Evolutionary conservation across 2,113 vertebrate genomes (phyloP).

Genomic region (Nettapus auritus): DNA sequence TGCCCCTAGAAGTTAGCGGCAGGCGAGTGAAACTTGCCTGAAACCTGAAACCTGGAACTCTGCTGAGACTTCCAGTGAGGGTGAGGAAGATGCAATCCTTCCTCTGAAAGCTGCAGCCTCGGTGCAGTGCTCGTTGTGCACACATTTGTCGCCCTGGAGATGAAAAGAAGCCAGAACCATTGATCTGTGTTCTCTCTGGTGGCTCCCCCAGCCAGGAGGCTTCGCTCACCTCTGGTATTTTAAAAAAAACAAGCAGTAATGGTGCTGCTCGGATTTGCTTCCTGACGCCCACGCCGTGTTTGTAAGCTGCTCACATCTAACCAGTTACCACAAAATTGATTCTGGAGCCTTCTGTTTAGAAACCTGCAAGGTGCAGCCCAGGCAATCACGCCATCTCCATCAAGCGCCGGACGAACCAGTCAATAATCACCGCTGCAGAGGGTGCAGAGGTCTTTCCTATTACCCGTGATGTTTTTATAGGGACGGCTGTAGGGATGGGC

Average conservation of each 20-base stretch:
- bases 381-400: background rate
- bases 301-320: constrained; percentile 47
- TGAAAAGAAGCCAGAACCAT: background rate
- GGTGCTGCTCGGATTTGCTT: background rate
- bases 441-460: constrained; percentile 25
- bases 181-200: background rate
- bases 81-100: background rate
- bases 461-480: background rate
- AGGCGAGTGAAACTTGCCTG: too few species aligned
- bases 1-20: background rate
- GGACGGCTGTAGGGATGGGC: background rate
- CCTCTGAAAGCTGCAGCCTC: background rate
- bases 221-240: background rate
- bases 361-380: background rate
- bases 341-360: constrained; percentile 46
- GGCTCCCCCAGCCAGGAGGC: background rate
- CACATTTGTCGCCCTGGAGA: background rate
- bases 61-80: background rate
- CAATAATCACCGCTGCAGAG: background rate
- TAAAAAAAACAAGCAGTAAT: background rate
- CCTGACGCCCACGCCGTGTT: background rate
- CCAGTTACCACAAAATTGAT: constrained; percentile 44
- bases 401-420: background rate
- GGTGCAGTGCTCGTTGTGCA: background rate
- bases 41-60: too few species aligned